Percentiles rank a stretch among this genome's conserved stretches.
Evolutionary conservation across 2,113 vertebrate genomes (phyloP).

Genomic region (Hypanus sabinus): DNA sequence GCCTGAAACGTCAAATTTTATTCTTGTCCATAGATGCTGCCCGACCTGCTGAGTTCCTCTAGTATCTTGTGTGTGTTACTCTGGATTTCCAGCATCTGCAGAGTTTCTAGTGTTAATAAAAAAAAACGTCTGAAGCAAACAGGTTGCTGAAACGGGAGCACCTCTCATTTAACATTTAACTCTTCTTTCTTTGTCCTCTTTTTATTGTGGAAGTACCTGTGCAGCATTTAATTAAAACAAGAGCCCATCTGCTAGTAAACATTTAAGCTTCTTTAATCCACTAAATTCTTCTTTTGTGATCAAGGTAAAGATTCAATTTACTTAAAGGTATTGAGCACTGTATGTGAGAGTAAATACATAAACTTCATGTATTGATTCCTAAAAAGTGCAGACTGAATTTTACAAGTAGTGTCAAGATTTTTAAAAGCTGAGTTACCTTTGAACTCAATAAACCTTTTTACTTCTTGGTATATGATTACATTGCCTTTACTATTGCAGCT

Average conservation of each 20-base stretch:
- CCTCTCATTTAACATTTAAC: slow-evolving; percentile 29
- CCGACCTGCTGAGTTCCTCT: too few relatives aligned
- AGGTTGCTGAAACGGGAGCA: not conserved
- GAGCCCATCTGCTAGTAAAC: slow-evolving; percentile 27
- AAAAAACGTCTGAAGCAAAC: not conserved
- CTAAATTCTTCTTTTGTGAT: slow-evolving; percentile 39
- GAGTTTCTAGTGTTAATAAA: not conserved
- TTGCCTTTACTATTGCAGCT: slow-evolving; percentile 9
- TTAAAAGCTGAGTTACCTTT: slow-evolving; percentile 25
- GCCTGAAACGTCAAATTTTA: too few relatives aligned
- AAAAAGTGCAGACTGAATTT: slow-evolving; percentile 33
- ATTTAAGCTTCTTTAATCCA: slow-evolving; percentile 37
- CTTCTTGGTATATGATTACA: slow-evolving; percentile 20
- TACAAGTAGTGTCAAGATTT: slow-evolving; percentile 21
- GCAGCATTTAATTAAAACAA: slow-evolving; percentile 38
- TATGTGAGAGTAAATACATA: slow-evolving; percentile 33
- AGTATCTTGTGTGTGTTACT: too few relatives aligned
- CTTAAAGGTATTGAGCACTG: slow-evolving; percentile 39
- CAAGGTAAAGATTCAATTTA: slow-evolving; percentile 39
- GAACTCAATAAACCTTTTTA: slow-evolving; percentile 14
- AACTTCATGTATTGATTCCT: slow-evolving; percentile 40
- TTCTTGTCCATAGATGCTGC: too few relatives aligned
- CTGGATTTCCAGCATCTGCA: too few relatives aligned
- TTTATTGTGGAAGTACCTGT: slow-evolving; percentile 21
- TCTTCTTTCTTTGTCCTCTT: slow-evolving; percentile 17